These are phyloP conservation scores for Nomada ruficornis DNA, from an alignment of 2,888 invertebrate genomes.

Conservation along the genomic window DNA sequence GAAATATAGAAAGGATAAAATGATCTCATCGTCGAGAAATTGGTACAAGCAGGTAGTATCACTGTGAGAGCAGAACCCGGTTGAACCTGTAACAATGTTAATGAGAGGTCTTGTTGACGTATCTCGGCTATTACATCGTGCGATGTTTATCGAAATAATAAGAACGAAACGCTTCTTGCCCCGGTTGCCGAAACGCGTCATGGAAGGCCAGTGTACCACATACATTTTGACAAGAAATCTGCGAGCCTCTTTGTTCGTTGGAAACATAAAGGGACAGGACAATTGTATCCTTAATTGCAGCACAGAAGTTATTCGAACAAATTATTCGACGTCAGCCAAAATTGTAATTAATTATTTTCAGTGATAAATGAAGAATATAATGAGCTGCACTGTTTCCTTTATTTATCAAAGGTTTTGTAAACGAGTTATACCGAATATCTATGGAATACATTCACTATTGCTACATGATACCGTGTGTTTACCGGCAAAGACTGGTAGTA, in stretches of 20 bases:
- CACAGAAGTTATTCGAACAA: not conserved
- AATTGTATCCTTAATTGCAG: not conserved
- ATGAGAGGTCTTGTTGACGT: constrained; percentile 50
- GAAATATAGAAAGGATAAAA: constrained; percentile 22
- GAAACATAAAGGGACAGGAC: not conserved
- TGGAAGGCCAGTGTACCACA: constrained; percentile 40
- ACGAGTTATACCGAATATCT: constrained; percentile 9
- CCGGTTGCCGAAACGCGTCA: constrained; percentile 11
- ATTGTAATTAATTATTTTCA: not conserved
- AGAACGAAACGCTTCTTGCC: constrained; percentile 47
- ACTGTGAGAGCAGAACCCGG: constrained; percentile 51
- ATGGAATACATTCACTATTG: constrained; percentile 1
- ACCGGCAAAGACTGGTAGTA: constrained; percentile 29
- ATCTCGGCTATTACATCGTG: constrained; percentile 48
- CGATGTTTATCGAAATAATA: constrained; percentile 56
- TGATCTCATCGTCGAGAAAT: constrained; percentile 59
- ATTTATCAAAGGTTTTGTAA: not conserved
- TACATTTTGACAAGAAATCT: constrained; percentile 28
- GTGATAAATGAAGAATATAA: not conserved
- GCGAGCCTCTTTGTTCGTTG: not conserved
- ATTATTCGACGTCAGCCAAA: not conserved
- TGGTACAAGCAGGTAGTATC: constrained; percentile 47
- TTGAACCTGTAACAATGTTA: constrained; percentile 43
- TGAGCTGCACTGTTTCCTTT: not conserved
- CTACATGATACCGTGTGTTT: constrained; percentile 1